Percentiles rank a stretch among this genome's conserved stretches.
Evolutionary conservation across 2,797 vertebrate genomes (phyloP).

Genomic region (Phaenicophaeus curvirostris): DNA sequence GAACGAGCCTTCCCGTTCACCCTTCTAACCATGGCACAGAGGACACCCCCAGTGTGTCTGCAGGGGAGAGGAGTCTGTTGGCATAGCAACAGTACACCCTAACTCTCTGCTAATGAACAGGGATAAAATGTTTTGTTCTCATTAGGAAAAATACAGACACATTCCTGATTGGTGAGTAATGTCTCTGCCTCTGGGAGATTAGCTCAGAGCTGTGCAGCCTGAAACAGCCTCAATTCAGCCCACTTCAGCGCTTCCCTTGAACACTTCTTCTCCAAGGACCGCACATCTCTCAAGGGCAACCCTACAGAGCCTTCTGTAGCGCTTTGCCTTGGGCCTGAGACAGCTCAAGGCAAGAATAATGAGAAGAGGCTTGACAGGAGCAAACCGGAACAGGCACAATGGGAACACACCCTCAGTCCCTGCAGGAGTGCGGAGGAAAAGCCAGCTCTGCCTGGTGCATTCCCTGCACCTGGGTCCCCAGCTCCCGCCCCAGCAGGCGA

Average conservation of each 20-base stretch:
- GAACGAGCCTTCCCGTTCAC: slow-evolving; percentile 42
- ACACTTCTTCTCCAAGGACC: slow-evolving; percentile 38
- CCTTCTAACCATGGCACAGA: slow-evolving; percentile 50
- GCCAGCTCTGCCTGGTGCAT: neutral
- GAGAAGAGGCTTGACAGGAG: slow-evolving; percentile 39
- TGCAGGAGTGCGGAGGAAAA: neutral
- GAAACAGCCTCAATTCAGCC: slow-evolving; percentile 62
- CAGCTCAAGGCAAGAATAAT: slow-evolving; percentile 58
- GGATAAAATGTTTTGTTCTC: slow-evolving; percentile 77
- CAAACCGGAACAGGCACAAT: slow-evolving; percentile 23
- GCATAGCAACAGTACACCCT: slow-evolving; percentile 68
- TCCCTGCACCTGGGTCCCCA: neutral
- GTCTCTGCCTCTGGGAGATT: slow-evolving; percentile 72
- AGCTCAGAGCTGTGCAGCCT: slow-evolving; percentile 66
- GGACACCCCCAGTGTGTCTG: slow-evolving; percentile 58
- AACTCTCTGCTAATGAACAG: slow-evolving; percentile 70
- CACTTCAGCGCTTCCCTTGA: slow-evolving; percentile 41
- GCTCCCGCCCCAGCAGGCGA: neutral
- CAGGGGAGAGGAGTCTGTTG: slow-evolving; percentile 67
- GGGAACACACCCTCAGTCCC: neutral
- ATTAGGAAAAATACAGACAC: slow-evolving; percentile 77
- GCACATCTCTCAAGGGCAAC: neutral
- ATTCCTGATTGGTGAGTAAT: slow-evolving; percentile 78
- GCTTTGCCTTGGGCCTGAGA: slow-evolving; percentile 32
- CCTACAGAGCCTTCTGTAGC: slow-evolving; percentile 12